Conservation (phyloP, 2,888 invertebrate species). For the Antheraea assamensis region DNA sequence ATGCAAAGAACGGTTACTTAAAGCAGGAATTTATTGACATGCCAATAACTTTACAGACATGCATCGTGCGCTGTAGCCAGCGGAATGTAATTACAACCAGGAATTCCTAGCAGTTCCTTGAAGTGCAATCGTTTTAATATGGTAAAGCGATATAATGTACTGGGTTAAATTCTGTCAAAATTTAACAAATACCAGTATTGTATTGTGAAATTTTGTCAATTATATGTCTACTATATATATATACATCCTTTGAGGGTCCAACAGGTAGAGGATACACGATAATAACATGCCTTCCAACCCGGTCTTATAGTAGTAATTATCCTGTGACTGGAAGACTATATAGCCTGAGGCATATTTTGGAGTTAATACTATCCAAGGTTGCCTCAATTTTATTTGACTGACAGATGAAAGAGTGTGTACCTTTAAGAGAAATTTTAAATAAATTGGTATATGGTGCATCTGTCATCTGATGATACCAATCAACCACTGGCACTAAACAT, state of each 20-base stretch:
- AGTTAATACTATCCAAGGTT: neutral
- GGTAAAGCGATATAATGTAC: neutral
- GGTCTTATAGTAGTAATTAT: neutral
- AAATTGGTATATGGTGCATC: neutral
- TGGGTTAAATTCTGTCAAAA: neutral
- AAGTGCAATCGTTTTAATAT: neutral
- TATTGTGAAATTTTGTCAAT: neutral
- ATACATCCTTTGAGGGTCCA: too few species aligned
- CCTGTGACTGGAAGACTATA: neutral
- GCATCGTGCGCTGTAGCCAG: neutral
- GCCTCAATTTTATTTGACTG: neutral
- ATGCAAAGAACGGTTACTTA: neutral
- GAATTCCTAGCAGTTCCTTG: neutral
- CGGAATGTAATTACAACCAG: neutral
- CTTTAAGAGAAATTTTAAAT: neutral
- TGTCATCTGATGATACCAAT: neutral
- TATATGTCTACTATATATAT: neutral
- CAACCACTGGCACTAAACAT: too few species aligned
- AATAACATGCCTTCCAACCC: neutral
- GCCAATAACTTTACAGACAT: slow-evolving; percentile 3
- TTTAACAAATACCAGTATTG: neutral
- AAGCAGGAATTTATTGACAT: neutral
- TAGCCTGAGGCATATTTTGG: neutral
- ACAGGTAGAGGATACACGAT: neutral
- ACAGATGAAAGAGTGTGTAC: neutral